These are phyloP conservation scores for Acheta domesticus DNA, from an alignment of 2,888 invertebrate species.

Conservation along the genomic window DNA sequence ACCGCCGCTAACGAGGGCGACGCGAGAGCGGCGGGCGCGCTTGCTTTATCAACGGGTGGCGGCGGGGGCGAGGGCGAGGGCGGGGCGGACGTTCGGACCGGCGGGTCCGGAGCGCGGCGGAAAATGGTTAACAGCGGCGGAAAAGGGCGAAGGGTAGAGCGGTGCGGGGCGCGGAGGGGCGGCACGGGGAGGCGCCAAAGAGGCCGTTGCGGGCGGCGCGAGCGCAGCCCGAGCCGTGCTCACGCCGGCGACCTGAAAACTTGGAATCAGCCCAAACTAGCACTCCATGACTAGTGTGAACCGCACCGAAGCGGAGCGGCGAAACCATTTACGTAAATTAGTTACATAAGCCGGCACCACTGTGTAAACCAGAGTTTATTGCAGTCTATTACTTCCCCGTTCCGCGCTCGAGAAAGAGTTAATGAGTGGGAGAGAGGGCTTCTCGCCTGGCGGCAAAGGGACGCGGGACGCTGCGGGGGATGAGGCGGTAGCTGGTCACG, in stretches of 20 bases:
- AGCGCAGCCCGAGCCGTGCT: not conserved
- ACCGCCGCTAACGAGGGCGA: no score
- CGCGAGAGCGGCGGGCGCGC: not conserved
- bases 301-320: constrained; percentile 7
- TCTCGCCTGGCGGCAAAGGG: not conserved
- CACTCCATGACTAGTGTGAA: not conserved
- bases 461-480: no score
- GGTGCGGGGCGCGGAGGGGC: not conserved
- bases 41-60: not conserved
- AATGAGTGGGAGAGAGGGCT: constrained; percentile 5
- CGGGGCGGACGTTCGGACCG: not conserved
- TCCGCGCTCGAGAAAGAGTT: not conserved
- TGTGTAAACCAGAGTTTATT: constrained; percentile 18
- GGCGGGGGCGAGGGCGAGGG: not conserved
- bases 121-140: not conserved
- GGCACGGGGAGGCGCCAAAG: not conserved
- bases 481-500: no score
- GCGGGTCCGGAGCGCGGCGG: not conserved
- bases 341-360: constrained; percentile 18
- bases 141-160: not conserved
- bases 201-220: not conserved
- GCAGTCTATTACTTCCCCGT: constrained; percentile 18
- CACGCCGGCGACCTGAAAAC: not conserved
- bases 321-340: constrained; percentile 18
- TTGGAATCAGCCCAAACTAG: constrained; percentile 18